These are phyloP conservation scores for Homarus gammarus DNA, from an alignment of 2,888 invertebrate species.

Conservation along the genomic window DNA sequence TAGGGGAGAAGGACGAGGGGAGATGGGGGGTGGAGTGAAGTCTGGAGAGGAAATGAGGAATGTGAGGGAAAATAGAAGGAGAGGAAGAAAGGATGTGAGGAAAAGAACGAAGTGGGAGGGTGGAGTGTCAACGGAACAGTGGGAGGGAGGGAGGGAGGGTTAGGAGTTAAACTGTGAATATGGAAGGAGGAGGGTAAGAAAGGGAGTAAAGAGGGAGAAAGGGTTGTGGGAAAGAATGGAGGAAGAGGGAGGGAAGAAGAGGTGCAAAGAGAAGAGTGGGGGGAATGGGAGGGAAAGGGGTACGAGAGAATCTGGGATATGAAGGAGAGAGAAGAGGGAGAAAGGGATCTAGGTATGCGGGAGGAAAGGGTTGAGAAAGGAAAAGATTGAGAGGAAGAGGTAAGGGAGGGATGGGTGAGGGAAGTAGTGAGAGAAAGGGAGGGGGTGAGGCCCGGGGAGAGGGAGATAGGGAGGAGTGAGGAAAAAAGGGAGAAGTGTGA, in stretches of 20 bases:
- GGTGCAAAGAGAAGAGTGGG: neutral
- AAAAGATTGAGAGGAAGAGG: neutral
- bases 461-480: neutral
- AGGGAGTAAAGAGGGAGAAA: neutral
- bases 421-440: too few species aligned
- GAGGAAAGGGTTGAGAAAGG: neutral
- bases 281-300: neutral
- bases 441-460: neutral
- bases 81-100: neutral
- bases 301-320: neutral
- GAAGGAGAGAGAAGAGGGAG: neutral
- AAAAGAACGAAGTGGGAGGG: neutral
- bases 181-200: neutral
- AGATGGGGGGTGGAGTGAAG: too few species aligned
- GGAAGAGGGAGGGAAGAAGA: neutral
- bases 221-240: neutral
- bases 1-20: neutral
- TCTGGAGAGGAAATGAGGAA: too few species aligned
- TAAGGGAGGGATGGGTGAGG: neutral
- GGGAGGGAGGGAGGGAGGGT: conserved; percentile 6
- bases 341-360: neutral
- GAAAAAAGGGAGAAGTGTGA: conserved; percentile 7
- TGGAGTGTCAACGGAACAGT: neutral
- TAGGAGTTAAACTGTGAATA: neutral
- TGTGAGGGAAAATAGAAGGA: too few species aligned